Conservation (phyloP, 2,888 invertebrate species). For the Phengaris arion region DNA sequence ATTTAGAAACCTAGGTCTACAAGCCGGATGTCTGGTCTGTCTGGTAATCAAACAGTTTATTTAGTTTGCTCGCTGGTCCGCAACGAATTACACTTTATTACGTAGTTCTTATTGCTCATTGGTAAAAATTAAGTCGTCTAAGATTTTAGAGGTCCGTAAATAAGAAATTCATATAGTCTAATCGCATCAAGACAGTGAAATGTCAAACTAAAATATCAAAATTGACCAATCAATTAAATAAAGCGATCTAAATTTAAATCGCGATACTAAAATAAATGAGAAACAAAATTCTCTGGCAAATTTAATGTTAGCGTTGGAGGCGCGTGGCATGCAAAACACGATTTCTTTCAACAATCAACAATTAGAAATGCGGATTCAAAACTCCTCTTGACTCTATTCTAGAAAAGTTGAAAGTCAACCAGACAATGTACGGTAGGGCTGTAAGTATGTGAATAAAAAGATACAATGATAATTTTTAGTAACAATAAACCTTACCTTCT, state of each 20-base stretch:
- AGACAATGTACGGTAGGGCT: too few species aligned
- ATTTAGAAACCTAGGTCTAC: conserved; percentile 23
- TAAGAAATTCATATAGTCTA: too few species aligned
- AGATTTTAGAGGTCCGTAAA: neutral
- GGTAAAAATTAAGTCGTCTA: conserved; percentile 2
- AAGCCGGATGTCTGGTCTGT: conserved; percentile 28
- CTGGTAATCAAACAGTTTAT: conserved; percentile 30
- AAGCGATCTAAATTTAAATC: conserved; percentile 18
- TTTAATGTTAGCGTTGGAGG: neutral
- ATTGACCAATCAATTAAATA: neutral
- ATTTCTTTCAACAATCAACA: too few species aligned
- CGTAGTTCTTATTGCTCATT: conserved; percentile 8
- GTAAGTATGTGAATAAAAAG: too few species aligned
- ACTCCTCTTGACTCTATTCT: too few species aligned
- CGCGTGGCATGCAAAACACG: neutral
- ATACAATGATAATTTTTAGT: too few species aligned
- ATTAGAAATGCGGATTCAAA: too few species aligned
- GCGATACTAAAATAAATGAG: neutral
- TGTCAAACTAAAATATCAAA: too few species aligned
- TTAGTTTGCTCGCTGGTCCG: conserved; percentile 31
- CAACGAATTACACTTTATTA: conserved; percentile 34
- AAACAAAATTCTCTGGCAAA: conserved; percentile 6
- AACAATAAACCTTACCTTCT: too few species aligned
- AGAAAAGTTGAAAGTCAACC: too few species aligned
- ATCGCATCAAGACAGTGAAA: too few species aligned